Conservation (phyloP, 2,797 vertebrate species). For the Enteromius mattozi region DNA sequence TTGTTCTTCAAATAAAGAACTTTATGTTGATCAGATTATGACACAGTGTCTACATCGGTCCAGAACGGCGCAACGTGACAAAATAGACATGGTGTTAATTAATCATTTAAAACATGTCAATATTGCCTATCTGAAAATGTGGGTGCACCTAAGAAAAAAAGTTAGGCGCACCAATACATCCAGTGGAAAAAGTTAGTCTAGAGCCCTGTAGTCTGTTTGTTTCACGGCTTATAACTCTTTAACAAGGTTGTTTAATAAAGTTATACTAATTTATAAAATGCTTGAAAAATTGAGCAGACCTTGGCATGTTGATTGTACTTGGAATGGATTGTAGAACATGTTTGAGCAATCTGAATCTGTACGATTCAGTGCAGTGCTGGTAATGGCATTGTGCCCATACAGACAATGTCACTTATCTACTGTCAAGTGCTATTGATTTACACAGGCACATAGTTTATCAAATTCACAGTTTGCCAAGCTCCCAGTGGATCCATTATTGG, state of each 20-base stretch:
- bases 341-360: background rate
- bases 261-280: too few relatives aligned
- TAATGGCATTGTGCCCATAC: slow-evolving; percentile 51
- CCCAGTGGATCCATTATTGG: slow-evolving; percentile 62
- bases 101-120: too few relatives aligned
- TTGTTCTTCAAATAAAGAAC: too few relatives aligned
- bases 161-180: too few relatives aligned
- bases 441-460: slow-evolving; percentile 66
- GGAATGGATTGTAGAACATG: background rate
- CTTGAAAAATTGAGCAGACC: too few relatives aligned
- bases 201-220: background rate
- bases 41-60: too few relatives aligned
- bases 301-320: background rate
- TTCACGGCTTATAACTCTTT: background rate
- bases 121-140: too few relatives aligned
- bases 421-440: slow-evolving; percentile 72
- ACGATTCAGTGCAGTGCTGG: background rate
- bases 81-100: too few relatives aligned
- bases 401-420: slow-evolving; percentile 55
- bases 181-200: too few relatives aligned
- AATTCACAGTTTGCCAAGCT: slow-evolving; percentile 43
- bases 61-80: too few relatives aligned
- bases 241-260: background rate
- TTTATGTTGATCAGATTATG: too few relatives aligned
- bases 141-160: too few relatives aligned